phyloP scores from a whole-genome alignment of 2,113 vertebrate genomes.

The Sitta europaea region DNA sequence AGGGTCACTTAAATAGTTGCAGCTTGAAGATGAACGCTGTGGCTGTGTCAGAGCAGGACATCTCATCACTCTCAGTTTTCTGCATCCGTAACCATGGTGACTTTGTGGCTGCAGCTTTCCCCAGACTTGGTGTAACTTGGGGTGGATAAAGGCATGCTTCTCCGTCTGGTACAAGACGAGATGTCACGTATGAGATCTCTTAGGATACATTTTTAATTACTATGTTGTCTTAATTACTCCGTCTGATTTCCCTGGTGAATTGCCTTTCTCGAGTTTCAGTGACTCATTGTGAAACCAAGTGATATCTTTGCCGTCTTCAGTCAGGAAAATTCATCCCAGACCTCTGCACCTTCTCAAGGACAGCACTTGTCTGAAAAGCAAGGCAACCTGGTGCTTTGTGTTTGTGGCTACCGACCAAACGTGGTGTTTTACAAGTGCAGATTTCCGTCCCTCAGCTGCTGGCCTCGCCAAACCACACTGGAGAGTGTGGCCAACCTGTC shows the following conservation, averaged over 20 bases:
- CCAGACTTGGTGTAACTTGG: conserved; percentile 30
- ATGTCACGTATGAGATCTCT: conserved; percentile 3
- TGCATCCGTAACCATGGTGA: conserved; percentile 73
- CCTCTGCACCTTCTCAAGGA: background rate
- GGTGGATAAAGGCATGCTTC: background rate
- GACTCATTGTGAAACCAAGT: conserved; percentile 23
- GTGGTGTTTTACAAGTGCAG: background rate
- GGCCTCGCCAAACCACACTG: accelerated
- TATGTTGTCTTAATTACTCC: conserved; percentile 62
- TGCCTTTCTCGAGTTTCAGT: background rate
- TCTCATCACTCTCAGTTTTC: background rate
- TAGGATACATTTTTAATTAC: conserved; percentile 40
- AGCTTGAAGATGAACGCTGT: background rate
- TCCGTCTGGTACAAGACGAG: background rate
- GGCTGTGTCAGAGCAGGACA: background rate
- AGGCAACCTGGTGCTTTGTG: background rate
- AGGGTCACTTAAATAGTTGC: background rate
- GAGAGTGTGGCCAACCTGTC: accelerated
- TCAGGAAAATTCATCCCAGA: background rate
- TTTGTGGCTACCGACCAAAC: background rate
- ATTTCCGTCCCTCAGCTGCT: background rate
- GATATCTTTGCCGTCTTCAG: background rate
- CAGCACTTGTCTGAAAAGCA: background rate
- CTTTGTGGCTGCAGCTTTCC: conserved; percentile 38
- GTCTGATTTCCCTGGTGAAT: conserved; percentile 53